Base-by-base conservation (phyloP, 2,797 vertebrate genomes). In the Sternotherus odoratus region DNA sequence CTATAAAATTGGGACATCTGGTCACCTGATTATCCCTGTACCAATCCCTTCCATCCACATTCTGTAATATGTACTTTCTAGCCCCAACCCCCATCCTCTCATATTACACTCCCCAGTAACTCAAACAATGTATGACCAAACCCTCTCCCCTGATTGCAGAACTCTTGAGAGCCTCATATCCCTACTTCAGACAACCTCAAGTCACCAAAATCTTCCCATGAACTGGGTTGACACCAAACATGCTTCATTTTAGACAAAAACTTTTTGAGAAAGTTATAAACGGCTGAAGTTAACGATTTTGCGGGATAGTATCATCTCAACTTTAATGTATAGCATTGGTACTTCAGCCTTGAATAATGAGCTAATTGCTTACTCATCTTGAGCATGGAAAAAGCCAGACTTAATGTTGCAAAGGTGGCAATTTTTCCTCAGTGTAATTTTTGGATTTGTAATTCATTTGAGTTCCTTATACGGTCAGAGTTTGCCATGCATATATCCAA, bases 131-230 rank as follows among this genome's bases (percentile, higher is more conserved):
- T 24, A 77, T 66, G 92, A 94, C 82, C 94, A 87, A 86, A 43
- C 81, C 57, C 26, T 96, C 48, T 90, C 95, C 93, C 81, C 88
- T 79, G 78, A 77, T 86, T 95, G 85, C 91, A 91, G 96, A 95
- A 74, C 53, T 54, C 89, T 86, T 89, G 43, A 87, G n/a, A 87
- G 77, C 78, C 75, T 63, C 95, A 53, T 48, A 33, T 92, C 89
- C 63, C 91, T 93, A 83, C 88, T 56, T 72, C 51, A 86, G 54
- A 95, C 90, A 77, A 50, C 72, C 84, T 90, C 95, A 79, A 90
- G 85, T 92, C 89, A 50, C 90, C 66, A 75, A 51, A 78, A 74
- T 90, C 90, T 75, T 95, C 90, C 83, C 92, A 43, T 81, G 6
- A 82, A 48, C 33, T 54, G 17, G 33, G 21, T 30, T 93, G 43